These are phyloP conservation scores for Miniopterus natalensis DNA, from an alignment of 2,113 vertebrate species.

Conservation along the genomic window DNA sequence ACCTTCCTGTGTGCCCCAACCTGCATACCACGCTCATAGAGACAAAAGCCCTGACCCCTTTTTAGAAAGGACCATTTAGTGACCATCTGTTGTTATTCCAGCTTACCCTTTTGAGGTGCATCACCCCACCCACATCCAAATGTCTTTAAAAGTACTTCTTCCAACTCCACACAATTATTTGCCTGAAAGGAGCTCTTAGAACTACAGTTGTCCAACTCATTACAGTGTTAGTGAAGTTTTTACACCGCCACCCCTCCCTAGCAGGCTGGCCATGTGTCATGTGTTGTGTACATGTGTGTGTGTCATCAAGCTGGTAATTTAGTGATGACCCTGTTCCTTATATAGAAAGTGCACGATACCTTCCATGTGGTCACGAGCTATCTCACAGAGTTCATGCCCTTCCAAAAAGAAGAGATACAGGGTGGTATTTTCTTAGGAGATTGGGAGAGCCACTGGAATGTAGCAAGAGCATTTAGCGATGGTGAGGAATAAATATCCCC, in stretches of 20 bases:
- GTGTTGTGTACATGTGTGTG: not conserved
- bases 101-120: not conserved
- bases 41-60: not conserved
- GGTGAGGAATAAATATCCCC: constrained; percentile 61
- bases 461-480: not conserved
- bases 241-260: not conserved
- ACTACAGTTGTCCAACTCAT: not conserved
- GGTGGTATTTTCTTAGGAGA: constrained; percentile 63
- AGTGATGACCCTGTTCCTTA: not conserved
- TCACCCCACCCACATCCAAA: constrained; percentile 27
- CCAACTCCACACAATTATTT: not conserved
- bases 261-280: accelerated
- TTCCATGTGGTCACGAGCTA: not conserved
- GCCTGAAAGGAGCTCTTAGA: not conserved
- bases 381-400: constrained; percentile 51
- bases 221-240: not conserved
- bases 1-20: not conserved
- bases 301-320: not conserved
- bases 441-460: constrained; percentile 42
- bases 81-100: constrained; percentile 59
- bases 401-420: constrained; percentile 13
- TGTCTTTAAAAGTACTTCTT: constrained; percentile 38
- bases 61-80: constrained; percentile 8
- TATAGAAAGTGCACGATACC: not conserved
- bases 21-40: not conserved